Conservation (phyloP, 2,113 vertebrate species). For the Ceyx margarethae region DNA sequence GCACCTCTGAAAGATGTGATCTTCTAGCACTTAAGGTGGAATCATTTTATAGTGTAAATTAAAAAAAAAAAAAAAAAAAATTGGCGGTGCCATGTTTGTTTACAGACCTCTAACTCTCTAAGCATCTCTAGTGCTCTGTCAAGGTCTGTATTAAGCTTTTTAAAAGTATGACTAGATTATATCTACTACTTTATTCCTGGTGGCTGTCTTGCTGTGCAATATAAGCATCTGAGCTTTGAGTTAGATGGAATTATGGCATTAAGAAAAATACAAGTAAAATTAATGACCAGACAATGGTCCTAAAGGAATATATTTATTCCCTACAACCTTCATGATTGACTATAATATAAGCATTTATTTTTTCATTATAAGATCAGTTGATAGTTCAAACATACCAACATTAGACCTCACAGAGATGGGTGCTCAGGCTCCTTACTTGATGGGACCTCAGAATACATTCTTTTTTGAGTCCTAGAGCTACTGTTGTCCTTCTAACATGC, state of each 20-base stretch:
- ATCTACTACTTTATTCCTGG: constrained; percentile 6
- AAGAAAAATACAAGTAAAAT: constrained; percentile 30
- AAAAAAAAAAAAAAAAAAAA: not conserved
- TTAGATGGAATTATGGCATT: not conserved
- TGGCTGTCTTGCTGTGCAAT: not conserved
- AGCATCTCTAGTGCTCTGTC: not conserved
- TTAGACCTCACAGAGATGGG: not conserved
- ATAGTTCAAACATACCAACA: not conserved
- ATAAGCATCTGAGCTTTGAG: not conserved
- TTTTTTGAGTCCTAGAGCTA: constrained; percentile 10
- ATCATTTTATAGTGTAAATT: not conserved
- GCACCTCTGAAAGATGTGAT: not conserved
- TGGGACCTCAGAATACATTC: not conserved
- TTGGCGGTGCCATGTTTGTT: not conserved
- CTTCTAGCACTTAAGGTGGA: not conserved
- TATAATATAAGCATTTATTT: constrained; percentile 3
- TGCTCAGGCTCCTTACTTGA: not conserved
- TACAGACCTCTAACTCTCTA: not conserved
- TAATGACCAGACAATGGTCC: not conserved
- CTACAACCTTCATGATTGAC: not conserved
- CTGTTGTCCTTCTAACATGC: not conserved
- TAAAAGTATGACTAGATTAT: not conserved
- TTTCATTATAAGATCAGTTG: not conserved
- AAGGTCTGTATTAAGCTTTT: not conserved
- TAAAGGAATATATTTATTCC: constrained; percentile 34